Conservation (phyloP, 2,888 invertebrate species). For the Ormyrus labotus region DNA sequence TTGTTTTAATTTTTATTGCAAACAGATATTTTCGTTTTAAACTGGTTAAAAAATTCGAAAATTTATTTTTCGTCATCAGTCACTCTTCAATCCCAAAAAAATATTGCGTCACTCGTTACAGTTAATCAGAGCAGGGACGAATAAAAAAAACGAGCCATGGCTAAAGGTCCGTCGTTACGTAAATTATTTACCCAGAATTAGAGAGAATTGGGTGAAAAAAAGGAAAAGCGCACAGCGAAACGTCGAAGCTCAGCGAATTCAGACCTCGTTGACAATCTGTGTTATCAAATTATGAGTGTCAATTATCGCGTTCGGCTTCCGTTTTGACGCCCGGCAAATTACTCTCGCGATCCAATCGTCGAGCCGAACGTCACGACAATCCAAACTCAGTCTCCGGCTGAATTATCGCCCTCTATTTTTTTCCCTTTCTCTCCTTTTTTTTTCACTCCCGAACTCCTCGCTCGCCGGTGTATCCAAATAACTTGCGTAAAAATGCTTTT, state of each 20-base stretch:
- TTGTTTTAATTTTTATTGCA: too few species aligned
- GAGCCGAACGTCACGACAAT: slow-evolving; percentile 5
- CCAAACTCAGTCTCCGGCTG: slow-evolving; percentile 9
- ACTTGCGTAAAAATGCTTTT: slow-evolving; percentile 20
- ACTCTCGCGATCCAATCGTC: slow-evolving; percentile 11
- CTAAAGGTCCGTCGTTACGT: too few species aligned
- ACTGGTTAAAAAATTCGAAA: too few species aligned
- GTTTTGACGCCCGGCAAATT: slow-evolving; percentile 31
- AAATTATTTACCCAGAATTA: slow-evolving; percentile 16
- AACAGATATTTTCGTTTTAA: too few species aligned
- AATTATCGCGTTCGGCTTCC: slow-evolving; percentile 28
- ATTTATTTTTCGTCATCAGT: too few species aligned
- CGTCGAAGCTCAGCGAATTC: neutral
- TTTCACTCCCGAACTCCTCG: neutral
- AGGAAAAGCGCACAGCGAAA: neutral
- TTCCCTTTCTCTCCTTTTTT: neutral
- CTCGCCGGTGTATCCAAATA: slow-evolving; percentile 21
- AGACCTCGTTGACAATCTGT: slow-evolving; percentile 6
- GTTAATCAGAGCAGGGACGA: too few species aligned
- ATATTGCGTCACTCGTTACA: too few species aligned
- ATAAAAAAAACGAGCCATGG: too few species aligned
- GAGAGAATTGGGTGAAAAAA: neutral
- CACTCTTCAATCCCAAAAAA: too few species aligned
- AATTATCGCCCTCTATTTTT: neutral
- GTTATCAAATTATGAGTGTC: slow-evolving; percentile 51